phyloP scores from a whole-genome alignment of 2,888 invertebrate genomes.

The Himalopsyche anomala region DNA sequence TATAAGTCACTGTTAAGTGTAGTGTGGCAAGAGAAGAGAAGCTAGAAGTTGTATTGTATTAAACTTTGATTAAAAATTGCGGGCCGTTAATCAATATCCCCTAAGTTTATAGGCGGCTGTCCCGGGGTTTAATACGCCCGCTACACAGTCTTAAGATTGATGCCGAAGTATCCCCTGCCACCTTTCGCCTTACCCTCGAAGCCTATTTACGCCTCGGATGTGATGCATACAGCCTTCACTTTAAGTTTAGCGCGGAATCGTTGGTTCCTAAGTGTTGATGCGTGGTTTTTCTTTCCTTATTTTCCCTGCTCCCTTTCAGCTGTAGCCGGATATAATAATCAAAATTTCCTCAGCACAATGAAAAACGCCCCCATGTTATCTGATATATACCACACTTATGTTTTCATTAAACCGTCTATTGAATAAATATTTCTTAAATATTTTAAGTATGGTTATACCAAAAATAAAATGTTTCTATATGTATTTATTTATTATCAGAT shows the following conservation, averaged over 20 bases:
- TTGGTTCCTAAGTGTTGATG: conserved; percentile 36
- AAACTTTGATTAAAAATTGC: conserved; percentile 17
- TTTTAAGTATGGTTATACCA: too few species aligned
- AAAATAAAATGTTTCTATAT: too few species aligned
- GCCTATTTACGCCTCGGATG: conserved; percentile 61
- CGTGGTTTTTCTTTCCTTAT: neutral
- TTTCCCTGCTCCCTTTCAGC: neutral
- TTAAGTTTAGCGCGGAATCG: conserved; percentile 37
- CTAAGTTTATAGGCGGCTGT: conserved; percentile 11
- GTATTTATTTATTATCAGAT: too few species aligned
- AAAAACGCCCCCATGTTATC: neutral
- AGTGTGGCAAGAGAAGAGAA: too few species aligned
- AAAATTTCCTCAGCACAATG: neutral
- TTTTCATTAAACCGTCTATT: neutral
- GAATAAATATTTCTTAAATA: neutral
- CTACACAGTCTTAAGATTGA: conserved; percentile 57
- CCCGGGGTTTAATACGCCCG: conserved; percentile 16
- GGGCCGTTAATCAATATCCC: conserved; percentile 25
- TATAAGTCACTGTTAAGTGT: too few species aligned
- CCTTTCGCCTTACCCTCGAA: conserved; percentile 47
- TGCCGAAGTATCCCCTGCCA: conserved; percentile 51
- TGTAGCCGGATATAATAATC: neutral
- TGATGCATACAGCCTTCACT: conserved; percentile 57
- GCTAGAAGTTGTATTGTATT: neutral
- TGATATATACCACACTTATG: neutral